phyloP scores from a whole-genome alignment of 2,113 vertebrate genomes.

The Sinocyclocheilus grahami region DNA sequence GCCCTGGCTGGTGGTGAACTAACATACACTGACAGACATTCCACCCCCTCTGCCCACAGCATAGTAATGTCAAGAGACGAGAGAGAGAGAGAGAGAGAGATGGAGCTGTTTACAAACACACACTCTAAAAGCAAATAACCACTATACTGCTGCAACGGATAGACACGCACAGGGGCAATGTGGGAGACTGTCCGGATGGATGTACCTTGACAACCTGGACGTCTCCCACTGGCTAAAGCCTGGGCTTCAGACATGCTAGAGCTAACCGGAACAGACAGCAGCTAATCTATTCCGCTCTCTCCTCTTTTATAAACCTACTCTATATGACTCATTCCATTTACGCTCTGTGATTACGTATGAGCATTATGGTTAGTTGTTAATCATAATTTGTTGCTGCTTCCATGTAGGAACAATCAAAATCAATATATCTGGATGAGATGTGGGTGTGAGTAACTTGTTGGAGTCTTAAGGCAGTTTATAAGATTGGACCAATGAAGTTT shows the following conservation, averaged over 20 bases:
- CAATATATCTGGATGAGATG: background rate
- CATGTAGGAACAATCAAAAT: background rate
- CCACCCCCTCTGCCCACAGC: slow-evolving; percentile 44
- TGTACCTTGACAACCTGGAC: slow-evolving; percentile 60
- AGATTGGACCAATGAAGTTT: background rate
- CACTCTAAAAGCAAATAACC: slow-evolving; percentile 20
- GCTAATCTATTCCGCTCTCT: slow-evolving; percentile 54
- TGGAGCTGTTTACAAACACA: slow-evolving; percentile 23
- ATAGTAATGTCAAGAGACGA: slow-evolving; percentile 8
- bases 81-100: slow-evolving; percentile 1
- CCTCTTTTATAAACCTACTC: slow-evolving; percentile 49
- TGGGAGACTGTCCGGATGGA: slow-evolving; percentile 36
- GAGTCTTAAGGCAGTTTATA: background rate
- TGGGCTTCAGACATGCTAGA: slow-evolving; percentile 45
- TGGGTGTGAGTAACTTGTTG: background rate
- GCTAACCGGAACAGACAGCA: slow-evolving; percentile 57
- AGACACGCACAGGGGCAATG: slow-evolving; percentile 17
- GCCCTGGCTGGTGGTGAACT: slow-evolving; percentile 36
- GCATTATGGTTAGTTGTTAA: slow-evolving; percentile 24
- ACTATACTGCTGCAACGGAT: background rate
- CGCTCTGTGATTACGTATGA: background rate
- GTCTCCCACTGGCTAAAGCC: slow-evolving; percentile 41
- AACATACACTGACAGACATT: slow-evolving; percentile 60
- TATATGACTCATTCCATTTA: slow-evolving; percentile 18
- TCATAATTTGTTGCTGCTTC: slow-evolving; percentile 35